Conservation (phyloP, 2,888 invertebrate species). For the Omphaloscelis lunosa region DNA sequence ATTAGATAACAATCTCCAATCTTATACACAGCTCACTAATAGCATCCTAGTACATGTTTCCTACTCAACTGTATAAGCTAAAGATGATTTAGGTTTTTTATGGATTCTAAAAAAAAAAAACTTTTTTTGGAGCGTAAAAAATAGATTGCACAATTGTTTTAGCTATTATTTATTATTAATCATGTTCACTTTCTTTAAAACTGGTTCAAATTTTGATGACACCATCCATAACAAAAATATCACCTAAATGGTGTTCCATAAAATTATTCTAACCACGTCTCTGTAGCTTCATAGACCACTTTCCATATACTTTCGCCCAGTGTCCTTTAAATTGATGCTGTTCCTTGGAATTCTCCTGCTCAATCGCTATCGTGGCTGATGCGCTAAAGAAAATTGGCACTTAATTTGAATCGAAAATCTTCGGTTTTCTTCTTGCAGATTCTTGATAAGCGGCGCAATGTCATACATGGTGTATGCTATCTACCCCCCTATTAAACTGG, state of each 20-base stretch:
- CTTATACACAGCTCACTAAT: no score
- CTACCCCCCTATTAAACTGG: slow-evolving; percentile 54
- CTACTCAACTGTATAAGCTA: not conserved
- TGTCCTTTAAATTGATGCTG: not conserved
- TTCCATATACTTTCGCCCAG: not conserved
- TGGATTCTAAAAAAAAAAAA: not conserved
- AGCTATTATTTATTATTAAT: not conserved
- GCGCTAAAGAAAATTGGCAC: not conserved
- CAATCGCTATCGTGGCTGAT: not conserved
- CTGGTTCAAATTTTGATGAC: not conserved
- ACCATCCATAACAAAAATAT: not conserved
- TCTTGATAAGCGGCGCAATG: slow-evolving; percentile 71
- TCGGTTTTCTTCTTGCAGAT: slow-evolving; percentile 67
- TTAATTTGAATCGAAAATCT: not conserved
- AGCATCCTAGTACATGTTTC: not conserved
- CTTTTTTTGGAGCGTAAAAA: no score
- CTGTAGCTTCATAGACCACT: not conserved
- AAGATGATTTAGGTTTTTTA: not conserved
- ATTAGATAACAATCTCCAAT: not conserved
- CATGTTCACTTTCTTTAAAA: not conserved
- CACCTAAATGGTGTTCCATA: not conserved
- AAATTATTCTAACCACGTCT: not conserved
- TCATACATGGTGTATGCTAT: slow-evolving; percentile 71
- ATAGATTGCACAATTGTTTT: not conserved
- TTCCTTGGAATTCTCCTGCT: not conserved